A percentile compares a stretch with the other conserved stretches of the same genome.
These are phyloP conservation scores for Phrynocephalus vlangalii DNA, from an alignment of 2,797 vertebrate genomes.

Conservation along the genomic window DNA sequence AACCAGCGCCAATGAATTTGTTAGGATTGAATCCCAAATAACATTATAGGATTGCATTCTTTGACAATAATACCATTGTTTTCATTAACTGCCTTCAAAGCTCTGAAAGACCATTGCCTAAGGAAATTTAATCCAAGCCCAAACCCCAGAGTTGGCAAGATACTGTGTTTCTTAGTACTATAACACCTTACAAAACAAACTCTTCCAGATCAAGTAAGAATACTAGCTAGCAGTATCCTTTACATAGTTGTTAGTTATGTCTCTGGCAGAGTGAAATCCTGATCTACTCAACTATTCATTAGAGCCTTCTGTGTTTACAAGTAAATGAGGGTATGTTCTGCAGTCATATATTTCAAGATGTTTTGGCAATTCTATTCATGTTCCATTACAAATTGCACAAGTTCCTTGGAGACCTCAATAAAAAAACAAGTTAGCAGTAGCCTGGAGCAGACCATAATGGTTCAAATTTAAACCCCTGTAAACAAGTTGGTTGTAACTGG, in stretches of 20 bases:
- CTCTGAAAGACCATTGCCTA: background rate
- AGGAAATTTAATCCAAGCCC: background rate
- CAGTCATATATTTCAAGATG: background rate
- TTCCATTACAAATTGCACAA: background rate
- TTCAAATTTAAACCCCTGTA: constrained; percentile 5
- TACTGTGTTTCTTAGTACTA: background rate
- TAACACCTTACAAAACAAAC: background rate
- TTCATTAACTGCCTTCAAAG: background rate
- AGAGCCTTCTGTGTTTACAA: background rate
- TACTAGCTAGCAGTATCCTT: background rate
- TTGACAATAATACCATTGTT: background rate
- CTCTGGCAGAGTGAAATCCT: background rate
- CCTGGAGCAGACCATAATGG: background rate
- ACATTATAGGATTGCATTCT: background rate
- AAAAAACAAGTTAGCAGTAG: background rate
- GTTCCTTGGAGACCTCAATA: background rate
- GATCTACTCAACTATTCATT: background rate
- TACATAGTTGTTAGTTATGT: background rate
- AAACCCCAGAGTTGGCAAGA: background rate
- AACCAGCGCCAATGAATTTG: background rate
- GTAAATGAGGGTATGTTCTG: background rate
- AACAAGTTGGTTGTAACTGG: background rate
- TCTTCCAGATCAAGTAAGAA: background rate
- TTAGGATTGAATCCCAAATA: background rate
- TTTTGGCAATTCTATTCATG: background rate